phyloP scores from a whole-genome alignment of 1,140 invertebrate species.

The Drosophila punjabiensis region DNA sequence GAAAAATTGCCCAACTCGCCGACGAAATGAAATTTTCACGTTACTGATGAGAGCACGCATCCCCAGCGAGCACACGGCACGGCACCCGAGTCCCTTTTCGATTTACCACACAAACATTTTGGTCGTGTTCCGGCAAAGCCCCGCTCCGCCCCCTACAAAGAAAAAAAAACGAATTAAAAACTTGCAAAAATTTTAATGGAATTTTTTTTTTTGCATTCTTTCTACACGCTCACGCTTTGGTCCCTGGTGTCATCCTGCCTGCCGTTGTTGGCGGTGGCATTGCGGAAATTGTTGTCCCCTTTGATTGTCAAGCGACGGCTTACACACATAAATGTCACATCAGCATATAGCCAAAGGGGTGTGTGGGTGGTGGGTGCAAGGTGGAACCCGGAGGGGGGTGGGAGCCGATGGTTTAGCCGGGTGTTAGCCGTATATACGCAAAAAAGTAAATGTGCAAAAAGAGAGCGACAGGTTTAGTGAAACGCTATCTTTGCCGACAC shows the following conservation, averaged over 20 bases:
- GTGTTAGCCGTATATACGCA: conserved; percentile 44
- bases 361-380: neutral
- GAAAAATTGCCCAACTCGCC: conserved; percentile 55
- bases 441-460: conserved; percentile 34
- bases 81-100: conserved; percentile 44
- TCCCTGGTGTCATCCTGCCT: conserved; percentile 50
- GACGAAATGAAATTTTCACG: conserved; percentile 80
- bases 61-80: conserved; percentile 41
- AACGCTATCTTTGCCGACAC: conserved; percentile 13
- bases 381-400: neutral
- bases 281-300: conserved; percentile 77
- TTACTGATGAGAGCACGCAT: conserved; percentile 66
- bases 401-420: conserved; percentile 3
- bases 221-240: conserved; percentile 23
- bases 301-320: conserved; percentile 79
- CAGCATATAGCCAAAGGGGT: conserved; percentile 41
- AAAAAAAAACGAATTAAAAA: conserved; percentile 73
- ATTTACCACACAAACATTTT: conserved; percentile 78
- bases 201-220: conserved; percentile 59
- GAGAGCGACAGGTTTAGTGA: conserved; percentile 46
- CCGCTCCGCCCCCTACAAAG: neutral
- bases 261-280: conserved; percentile 55
- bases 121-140: conserved; percentile 30
- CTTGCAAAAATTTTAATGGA: conserved; percentile 82
- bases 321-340: conserved; percentile 77